These are phyloP conservation scores for Galagoides demidoff DNA, from an alignment of 2,797 vertebrate genomes.

Conservation along the genomic window DNA sequence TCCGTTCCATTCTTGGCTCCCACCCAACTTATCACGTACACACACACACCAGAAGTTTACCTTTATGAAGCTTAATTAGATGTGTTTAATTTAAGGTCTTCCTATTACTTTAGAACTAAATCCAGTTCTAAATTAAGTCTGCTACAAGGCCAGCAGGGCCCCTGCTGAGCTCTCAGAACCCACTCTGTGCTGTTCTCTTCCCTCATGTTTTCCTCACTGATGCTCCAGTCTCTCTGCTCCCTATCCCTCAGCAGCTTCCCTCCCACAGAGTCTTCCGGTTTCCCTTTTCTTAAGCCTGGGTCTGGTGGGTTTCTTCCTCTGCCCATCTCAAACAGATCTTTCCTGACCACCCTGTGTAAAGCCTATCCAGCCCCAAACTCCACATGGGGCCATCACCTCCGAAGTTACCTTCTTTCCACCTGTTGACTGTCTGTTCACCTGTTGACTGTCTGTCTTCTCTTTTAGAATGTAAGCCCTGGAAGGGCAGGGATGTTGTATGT, in stretches of 20 bases:
- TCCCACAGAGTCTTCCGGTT: neutral
- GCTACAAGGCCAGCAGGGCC: neutral
- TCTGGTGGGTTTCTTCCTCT: neutral
- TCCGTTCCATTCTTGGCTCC: neutral
- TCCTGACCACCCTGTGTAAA: neutral
- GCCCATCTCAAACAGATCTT: neutral
- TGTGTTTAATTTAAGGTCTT: neutral
- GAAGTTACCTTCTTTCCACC: constrained; percentile 45
- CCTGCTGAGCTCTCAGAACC: neutral
- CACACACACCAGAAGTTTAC: neutral
- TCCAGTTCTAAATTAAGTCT: neutral
- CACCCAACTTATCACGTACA: neutral
- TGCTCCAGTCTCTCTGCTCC: neutral
- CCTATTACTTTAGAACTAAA: constrained; percentile 8
- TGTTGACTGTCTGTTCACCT: constrained; percentile 67
- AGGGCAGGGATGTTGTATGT: constrained; percentile 53
- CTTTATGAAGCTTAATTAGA: constrained; percentile 12
- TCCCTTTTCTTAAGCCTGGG: neutral
- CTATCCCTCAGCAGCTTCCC: too few relatives aligned
- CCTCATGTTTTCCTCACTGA: neutral
- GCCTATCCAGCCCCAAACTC: neutral
- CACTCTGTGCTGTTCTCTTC: neutral
- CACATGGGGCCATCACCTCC: neutral
- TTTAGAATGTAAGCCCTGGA: constrained; percentile 64
- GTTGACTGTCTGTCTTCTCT: constrained; percentile 58